Percentiles rank a stretch among this genome's conserved stretches.
Evolutionary conservation across 1,140 invertebrate genomes (phyloP).

Genomic region (Pseudomyrmex cubaensis): DNA sequence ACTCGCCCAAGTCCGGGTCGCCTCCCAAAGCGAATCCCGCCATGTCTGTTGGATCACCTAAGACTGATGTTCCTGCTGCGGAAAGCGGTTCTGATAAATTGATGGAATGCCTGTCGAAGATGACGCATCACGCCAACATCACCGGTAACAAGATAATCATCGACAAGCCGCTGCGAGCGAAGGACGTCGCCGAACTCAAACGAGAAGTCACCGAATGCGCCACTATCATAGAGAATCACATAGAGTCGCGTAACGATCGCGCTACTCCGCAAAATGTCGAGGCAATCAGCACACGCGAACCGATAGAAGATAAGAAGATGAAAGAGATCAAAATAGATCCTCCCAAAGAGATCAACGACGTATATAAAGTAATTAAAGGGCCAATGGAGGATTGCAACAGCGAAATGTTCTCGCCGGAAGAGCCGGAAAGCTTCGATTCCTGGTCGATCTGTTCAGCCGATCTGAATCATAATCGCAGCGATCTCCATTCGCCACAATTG

Average conservation of each 20-base stretch:
- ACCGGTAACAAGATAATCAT: constrained; percentile 76
- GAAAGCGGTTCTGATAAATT: constrained; percentile 45
- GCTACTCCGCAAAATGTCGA: not conserved
- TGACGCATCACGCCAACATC: constrained; percentile 75
- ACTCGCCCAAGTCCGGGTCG: constrained; percentile 68
- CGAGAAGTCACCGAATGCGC: constrained; percentile 60
- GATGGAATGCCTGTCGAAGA: constrained; percentile 69
- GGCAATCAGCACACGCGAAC: not conserved
- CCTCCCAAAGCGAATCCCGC: constrained; percentile 53
- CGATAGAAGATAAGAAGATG: constrained; percentile 34
- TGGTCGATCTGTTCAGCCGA: constrained; percentile 89
- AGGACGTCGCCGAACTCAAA: constrained; percentile 72
- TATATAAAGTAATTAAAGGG: not conserved
- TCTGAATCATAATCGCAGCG: constrained; percentile 79
- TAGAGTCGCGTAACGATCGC: constrained; percentile 8
- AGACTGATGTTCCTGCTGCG: constrained; percentile 27
- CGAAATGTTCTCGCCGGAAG: constrained; percentile 87
- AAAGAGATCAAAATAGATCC: not conserved
- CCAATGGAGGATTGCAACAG: constrained; percentile 48
- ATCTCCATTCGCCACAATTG: constrained; percentile 82
- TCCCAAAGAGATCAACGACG: constrained; percentile 6
- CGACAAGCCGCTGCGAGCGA: constrained; percentile 72
- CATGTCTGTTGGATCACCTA: constrained; percentile 2
- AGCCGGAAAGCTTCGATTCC: constrained; percentile 88
- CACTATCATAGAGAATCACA: constrained; percentile 50